These are phyloP conservation scores for Ptiloglossa arizonensis DNA, from an alignment of 1,140 invertebrate genomes.

Conservation along the genomic window DNA sequence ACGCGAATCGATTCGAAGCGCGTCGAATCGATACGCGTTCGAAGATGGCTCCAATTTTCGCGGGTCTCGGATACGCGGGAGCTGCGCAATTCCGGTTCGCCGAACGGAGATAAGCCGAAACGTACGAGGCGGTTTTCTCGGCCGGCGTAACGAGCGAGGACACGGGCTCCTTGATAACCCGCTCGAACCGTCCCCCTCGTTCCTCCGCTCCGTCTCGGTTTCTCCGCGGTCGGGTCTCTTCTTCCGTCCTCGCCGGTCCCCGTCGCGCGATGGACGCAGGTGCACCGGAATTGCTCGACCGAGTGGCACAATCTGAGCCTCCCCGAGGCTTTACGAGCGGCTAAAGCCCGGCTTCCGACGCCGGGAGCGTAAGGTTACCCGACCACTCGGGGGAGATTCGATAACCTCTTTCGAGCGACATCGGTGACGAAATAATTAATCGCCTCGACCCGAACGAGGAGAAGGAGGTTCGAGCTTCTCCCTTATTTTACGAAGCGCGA, in stretches of 20 bases:
- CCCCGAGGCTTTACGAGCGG: constrained; percentile 53
- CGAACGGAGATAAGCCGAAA: constrained; percentile 67
- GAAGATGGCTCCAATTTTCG: constrained; percentile 27
- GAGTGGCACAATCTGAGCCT: constrained; percentile 58
- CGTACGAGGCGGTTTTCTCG: constrained; percentile 67
- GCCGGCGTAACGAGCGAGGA: constrained; percentile 66
- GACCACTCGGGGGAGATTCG: constrained; percentile 46
- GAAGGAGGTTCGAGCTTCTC: constrained; percentile 3
- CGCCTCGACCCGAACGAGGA: constrained; percentile 17
- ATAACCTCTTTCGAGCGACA: constrained; percentile 41
- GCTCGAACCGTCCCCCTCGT: constrained; percentile 1
- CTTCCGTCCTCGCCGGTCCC: background rate
- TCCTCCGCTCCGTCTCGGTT: background rate
- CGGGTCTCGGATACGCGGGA: background rate
- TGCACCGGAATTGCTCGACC: constrained; percentile 54
- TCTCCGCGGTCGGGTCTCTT: background rate
- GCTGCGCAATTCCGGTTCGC: constrained; percentile 54
- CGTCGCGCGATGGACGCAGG: constrained; percentile 50
- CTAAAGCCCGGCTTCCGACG: constrained; percentile 35
- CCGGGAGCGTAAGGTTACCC: constrained; percentile 33
- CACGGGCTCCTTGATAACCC: constrained; percentile 58
- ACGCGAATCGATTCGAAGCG: background rate
- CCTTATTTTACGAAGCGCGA: too few relatives aligned
- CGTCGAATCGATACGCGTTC: constrained; percentile 1
- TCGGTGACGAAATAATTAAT: constrained; percentile 64